A percentile compares a stretch with the other conserved stretches of the same genome.
These are phyloP conservation scores for Leucophenga montana DNA, from an alignment of 2,888 invertebrate species.

Conservation along the genomic window DNA sequence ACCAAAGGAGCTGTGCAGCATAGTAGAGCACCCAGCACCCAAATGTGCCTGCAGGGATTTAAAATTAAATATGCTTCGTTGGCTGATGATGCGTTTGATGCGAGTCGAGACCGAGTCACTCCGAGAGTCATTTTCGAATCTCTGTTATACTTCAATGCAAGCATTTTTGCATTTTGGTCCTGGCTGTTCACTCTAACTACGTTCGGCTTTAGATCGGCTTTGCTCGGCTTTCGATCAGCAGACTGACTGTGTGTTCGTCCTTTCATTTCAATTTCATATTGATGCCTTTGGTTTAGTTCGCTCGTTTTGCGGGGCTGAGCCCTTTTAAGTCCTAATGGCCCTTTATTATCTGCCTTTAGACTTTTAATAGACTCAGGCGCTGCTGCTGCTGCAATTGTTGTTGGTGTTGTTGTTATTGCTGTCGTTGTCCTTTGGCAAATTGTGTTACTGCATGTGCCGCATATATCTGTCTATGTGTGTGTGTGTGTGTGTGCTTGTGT, in stretches of 20 bases:
- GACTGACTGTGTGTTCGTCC: not conserved
- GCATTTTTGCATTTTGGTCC: constrained; percentile 41
- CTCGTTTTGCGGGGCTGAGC: constrained; percentile 63
- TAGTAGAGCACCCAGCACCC: constrained; percentile 34
- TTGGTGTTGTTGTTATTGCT: constrained; percentile 35
- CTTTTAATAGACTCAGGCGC: constrained; percentile 72
- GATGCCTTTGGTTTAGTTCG: constrained; percentile 40
- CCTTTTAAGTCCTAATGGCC: constrained; percentile 73
- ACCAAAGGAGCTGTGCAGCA: too few species aligned
- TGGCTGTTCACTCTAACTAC: constrained; percentile 48
- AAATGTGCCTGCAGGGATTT: constrained; percentile 64
- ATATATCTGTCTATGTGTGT: constrained; percentile 34
- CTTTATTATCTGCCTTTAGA: constrained; percentile 73
- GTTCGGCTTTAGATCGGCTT: constrained; percentile 48
- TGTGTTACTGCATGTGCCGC: constrained; percentile 46
- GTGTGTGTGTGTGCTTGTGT: constrained; percentile 37
- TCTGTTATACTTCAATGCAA: not conserved
- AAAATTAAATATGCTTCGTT: constrained; percentile 67
- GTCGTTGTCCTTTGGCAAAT: constrained; percentile 26
- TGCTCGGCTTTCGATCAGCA: constrained; percentile 23
- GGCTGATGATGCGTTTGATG: constrained; percentile 57
- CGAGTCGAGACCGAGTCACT: constrained; percentile 39
- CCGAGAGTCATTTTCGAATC: constrained; percentile 6
- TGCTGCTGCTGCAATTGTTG: constrained; percentile 37
- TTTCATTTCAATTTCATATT: constrained; percentile 33